phyloP scores from a whole-genome alignment of 2,113 vertebrate genomes.

The Nothocercus nigrocapillus region DNA sequence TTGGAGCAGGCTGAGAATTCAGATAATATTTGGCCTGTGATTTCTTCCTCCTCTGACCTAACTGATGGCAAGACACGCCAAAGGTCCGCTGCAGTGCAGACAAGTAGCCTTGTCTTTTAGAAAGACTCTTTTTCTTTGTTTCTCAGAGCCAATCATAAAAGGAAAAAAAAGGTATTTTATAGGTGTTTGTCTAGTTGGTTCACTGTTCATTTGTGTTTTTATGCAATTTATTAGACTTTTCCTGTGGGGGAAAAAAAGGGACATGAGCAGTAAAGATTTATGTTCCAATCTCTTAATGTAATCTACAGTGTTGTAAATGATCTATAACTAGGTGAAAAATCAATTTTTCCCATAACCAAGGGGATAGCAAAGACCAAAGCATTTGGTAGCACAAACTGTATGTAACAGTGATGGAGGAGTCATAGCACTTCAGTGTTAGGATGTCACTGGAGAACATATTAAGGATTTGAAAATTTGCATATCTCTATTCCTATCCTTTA shows the following conservation, averaged over 20 bases:
- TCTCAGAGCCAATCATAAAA: neutral
- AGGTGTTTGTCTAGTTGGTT: neutral
- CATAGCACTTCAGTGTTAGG: neutral
- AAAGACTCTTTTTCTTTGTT: neutral
- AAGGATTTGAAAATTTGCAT: neutral
- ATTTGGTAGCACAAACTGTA: neutral
- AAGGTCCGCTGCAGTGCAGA: neutral
- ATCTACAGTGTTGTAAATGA: neutral
- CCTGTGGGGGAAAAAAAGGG: neutral
- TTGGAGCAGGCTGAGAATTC: neutral
- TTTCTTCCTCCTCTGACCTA: neutral
- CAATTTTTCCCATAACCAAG: neutral
- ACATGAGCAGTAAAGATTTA: neutral
- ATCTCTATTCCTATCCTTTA: neutral
- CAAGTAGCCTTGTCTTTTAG: neutral
- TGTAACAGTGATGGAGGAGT: neutral
- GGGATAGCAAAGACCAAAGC: constrained; percentile 13
- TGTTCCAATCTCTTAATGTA: neutral
- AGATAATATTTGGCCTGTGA: neutral
- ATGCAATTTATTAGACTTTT: neutral
- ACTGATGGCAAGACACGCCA: neutral
- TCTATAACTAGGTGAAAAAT: constrained; percentile 26
- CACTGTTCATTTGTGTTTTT: neutral
- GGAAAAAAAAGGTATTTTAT: neutral
- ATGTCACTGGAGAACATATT: neutral